phyloP scores from a whole-genome alignment of 2,888 invertebrate genomes.

The Oxytorus armatus region DNA sequence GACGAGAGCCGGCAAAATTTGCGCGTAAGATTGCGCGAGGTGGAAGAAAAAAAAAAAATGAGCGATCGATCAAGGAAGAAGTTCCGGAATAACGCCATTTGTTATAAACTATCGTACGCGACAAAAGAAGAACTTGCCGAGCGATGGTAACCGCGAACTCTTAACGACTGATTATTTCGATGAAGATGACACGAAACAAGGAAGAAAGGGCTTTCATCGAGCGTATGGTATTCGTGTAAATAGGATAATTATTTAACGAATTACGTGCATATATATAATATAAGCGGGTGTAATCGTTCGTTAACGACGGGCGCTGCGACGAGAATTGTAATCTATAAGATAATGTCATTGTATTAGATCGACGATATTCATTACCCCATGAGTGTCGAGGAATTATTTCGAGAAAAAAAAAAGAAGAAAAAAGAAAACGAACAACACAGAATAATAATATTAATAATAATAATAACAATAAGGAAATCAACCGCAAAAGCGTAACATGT shows the following conservation, averaged over 20 bases:
- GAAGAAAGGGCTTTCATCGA: conserved; percentile 75
- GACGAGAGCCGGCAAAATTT: conserved; percentile 75
- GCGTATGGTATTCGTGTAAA: conserved; percentile 83
- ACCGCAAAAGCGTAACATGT: conserved; percentile 41
- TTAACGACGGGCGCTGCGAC: conserved; percentile 40
- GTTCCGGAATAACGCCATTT: conserved; percentile 33
- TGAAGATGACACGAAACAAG: conserved; percentile 49
- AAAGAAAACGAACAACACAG: conserved; percentile 15
- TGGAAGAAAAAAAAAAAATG: conserved; percentile 47
- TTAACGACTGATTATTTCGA: conserved; percentile 51
- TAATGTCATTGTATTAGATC: conserved; percentile 60
- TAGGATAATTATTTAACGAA: conserved; percentile 81
- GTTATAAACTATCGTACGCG: conserved; percentile 31
- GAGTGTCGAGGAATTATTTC: conserved; percentile 66
- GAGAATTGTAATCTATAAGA: conserved; percentile 67
- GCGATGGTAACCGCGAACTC: conserved; percentile 34
- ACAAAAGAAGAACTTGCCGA: conserved; percentile 7
- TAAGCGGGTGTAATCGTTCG: conserved; percentile 59
- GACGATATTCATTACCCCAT: conserved; percentile 60
- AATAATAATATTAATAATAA: conserved; percentile 46
- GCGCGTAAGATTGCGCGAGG: conserved; percentile 73
- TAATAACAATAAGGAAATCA: conserved; percentile 33
- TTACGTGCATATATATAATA: conserved; percentile 60
- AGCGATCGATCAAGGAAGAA: conserved; percentile 43
- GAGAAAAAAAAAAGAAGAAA: conserved; percentile 55